Evolutionary conservation across 2,797 vertebrate genomes (phyloP), one percentile per base, ranked within the genome.

Genomic region (Helostoma temminkii): DNA sequence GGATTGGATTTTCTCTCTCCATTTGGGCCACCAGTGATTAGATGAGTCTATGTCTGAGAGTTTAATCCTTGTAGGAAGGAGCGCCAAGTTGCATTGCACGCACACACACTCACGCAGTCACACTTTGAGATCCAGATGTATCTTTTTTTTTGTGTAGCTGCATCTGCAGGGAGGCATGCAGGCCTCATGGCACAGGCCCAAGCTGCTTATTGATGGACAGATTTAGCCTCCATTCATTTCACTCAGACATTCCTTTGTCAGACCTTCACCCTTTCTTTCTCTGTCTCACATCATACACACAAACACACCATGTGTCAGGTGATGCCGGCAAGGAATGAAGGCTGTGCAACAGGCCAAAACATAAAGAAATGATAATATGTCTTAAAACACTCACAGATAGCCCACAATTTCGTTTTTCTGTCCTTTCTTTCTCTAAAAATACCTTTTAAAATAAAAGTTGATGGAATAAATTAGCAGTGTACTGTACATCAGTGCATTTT

Each of bases 181-280:
- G 70, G 71, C 68, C 58, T 84, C 42, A 6, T 90, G 91, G 91
- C 88, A 66, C 66, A 32, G 69, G 49, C 72, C 88, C 90, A 93
- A 92, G 92, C 91, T 82, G 83, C 90, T 93, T 91, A 92, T 88
- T 90, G 88, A 92, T 84, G 87, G 83, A 52, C 82, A 90, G 91
- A 90, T 93, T 91, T 88, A 89, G 73, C 64, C 82, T 76, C 71
- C 81, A 84, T 92, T 89, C 81, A 84, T 89, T 90, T 90, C 76
- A 81, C 71, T 79, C 71, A 74, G 76, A 72, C 77, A 61, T 83
- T 89, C 67, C 78, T 89, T 90, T 91, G 86, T 89, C 81, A 77
- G 76, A 73, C 61, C 70, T 55, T 59, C 72, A 45, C 55, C 54
- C 75, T 53, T 18, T 15, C 60, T 65, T 47, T 74, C 59, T 58